A percentile compares a stretch with the other conserved stretches of the same genome.
These are phyloP conservation scores for Eueremaeus valkanovi DNA, from an alignment of 2,888 invertebrate species.

Conservation along the genomic window DNA sequence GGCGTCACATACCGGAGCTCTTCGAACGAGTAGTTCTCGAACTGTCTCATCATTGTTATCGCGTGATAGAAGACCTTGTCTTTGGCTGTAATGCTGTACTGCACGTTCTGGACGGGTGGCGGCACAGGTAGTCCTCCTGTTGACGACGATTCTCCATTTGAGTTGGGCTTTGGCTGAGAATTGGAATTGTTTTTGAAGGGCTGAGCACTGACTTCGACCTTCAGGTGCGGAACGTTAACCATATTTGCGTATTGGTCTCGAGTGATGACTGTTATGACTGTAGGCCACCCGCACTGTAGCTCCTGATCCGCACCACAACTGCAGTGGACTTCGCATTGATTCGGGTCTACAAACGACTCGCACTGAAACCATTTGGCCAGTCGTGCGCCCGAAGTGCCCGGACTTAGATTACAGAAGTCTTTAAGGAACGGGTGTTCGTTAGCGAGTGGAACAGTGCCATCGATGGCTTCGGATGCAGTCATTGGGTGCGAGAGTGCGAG, in stretches of 20 bases:
- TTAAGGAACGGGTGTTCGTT: conserved; percentile 87
- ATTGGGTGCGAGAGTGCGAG: conserved; percentile 81
- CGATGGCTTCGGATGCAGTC: conserved; percentile 81
- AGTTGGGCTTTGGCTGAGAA: conserved; percentile 51
- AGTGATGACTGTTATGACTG: conserved; percentile 72
- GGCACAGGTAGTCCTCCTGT: conserved; percentile 60
- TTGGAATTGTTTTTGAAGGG: conserved; percentile 46
- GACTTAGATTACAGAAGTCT: conserved; percentile 82
- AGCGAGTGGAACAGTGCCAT: conserved; percentile 79
- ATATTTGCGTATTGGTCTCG: conserved; percentile 86
- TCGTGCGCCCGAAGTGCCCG: conserved; percentile 82
- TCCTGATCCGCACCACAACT: conserved; percentile 56
- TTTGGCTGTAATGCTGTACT: conserved; percentile 78
- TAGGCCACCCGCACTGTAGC: conserved; percentile 73
- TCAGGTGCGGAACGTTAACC: conserved; percentile 77
- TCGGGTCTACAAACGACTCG: conserved; percentile 82
- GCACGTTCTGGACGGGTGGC: conserved; percentile 63
- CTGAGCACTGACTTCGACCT: conserved; percentile 57
- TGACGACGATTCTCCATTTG: conserved; percentile 58
- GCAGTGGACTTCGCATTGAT: conserved; percentile 76
- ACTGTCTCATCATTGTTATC: conserved; percentile 91
- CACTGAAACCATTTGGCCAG: conserved; percentile 93
- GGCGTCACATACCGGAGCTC: conserved; percentile 76
- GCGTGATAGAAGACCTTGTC: conserved; percentile 91
- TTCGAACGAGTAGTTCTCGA: conserved; percentile 90